Evolutionary conservation across 2,797 vertebrate genomes (phyloP).

Genomic region (Tokudaia tokunoshimensis): DNA sequence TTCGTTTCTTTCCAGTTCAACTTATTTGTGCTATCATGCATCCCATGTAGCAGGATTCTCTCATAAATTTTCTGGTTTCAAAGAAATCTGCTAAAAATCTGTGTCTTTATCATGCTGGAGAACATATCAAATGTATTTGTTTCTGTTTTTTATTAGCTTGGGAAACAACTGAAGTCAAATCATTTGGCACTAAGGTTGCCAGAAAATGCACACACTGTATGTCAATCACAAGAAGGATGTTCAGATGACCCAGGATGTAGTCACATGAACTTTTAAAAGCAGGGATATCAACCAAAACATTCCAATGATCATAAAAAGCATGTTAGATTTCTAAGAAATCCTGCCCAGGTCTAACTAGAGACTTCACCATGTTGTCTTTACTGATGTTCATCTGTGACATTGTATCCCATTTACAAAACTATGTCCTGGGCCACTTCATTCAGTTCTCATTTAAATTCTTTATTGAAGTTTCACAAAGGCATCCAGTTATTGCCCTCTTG

Average conservation of each 20-base stretch:
- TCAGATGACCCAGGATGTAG: not conserved
- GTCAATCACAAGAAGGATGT: not conserved
- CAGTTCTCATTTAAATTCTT: slow-evolving; percentile 3
- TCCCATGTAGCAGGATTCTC: not conserved
- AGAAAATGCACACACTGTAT: not conserved
- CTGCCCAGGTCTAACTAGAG: not conserved
- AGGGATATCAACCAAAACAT: not conserved
- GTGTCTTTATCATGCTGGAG: not conserved
- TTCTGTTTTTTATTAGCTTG: slow-evolving; percentile 39
- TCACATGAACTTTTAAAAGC: not conserved
- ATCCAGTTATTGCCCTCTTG: not conserved
- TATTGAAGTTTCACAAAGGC: not conserved
- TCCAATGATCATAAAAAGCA: not conserved
- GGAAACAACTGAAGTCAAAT: slow-evolving; percentile 20
- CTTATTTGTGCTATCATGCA: not conserved
- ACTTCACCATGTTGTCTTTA: not conserved
- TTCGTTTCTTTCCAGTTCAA: not conserved
- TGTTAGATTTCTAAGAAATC: not conserved
- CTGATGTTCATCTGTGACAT: not conserved
- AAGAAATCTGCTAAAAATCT: slow-evolving; percentile 33
- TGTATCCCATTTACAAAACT: not conserved
- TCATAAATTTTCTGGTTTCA: slow-evolving; percentile 40
- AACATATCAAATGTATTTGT: not conserved
- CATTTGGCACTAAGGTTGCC: not conserved
- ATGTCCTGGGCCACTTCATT: not conserved